Base-by-base conservation (phyloP, 2,113 vertebrate species). In the Tetrao urogallus region DNA sequence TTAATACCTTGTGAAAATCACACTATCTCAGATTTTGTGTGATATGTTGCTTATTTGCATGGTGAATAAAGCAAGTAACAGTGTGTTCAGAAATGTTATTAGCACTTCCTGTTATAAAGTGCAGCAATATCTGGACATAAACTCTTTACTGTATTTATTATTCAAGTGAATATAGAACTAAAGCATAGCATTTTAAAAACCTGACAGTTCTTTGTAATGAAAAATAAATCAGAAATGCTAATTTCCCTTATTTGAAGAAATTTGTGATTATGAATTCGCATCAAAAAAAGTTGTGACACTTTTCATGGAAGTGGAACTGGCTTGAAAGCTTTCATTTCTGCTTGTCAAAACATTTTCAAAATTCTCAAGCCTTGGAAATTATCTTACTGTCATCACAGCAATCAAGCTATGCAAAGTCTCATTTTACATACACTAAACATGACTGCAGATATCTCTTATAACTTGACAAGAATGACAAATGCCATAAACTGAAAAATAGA, bases 291-390 rank as follows among this genome's bases (percentile, higher is more conserved):
- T 82, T 57, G 34, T 95, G 86, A 82, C 78, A 93, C 30, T 95
- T 94, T 85, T 78, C 80, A 34, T 67, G 72, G 88, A 78, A 96
- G 38, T 87, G 57, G 77, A 97, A 96, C 63, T 92, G 94, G 63
- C 83, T 97, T 97, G 95, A 97, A 98, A 97, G 93, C 82, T 96
- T 97, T 96, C 90, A 86, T 84, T 96, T 86, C 43, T 96, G 70
- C 79, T 92, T 98, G 97, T 98, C 97, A 97, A 98, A 98, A 98
- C 94, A 96, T 94, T 97, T 97, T 97, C 96, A 21, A 90, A 97
- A 92, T 96, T 97, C 89, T 96, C 85, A 94, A 84, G 40, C 64
- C 79, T 63, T 75, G 92, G 83, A 97, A 98, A 97, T 97, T 94
- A 97, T 50, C 92, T 97, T 96, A 93, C 95, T 97, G 91, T 97